Conservation (phyloP, 2,113 vertebrate genomes). For the Archilochus colubris region DNA sequence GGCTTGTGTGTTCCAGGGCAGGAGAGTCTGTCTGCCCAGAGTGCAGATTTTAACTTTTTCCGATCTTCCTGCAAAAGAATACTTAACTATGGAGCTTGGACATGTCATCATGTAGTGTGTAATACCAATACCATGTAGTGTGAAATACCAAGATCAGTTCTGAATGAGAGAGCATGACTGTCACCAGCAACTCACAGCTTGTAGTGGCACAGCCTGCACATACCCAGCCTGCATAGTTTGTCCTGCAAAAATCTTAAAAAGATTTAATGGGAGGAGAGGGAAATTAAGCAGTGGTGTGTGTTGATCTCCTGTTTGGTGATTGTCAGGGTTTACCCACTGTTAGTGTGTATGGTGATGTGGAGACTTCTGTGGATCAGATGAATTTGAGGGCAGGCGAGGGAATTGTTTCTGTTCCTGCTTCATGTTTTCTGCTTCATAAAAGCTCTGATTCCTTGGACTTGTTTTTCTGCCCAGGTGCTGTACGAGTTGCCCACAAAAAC, state of each 20-base stretch:
- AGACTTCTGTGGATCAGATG: neutral
- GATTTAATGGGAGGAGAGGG: neutral
- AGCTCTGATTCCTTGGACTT: neutral
- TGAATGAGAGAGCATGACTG: neutral
- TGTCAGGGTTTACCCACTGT: neutral
- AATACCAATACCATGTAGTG: too few relatives aligned
- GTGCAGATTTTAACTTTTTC: neutral
- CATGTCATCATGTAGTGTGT: neutral
- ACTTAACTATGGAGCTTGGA: neutral
- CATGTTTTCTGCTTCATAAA: neutral
- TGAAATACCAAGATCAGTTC: neutral
- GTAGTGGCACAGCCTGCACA: neutral
- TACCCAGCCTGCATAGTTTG: neutral
- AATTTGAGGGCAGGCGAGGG: neutral
- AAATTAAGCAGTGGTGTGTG: neutral
- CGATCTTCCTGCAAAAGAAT: neutral
- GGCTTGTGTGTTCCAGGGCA: neutral
- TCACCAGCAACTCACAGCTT: neutral
- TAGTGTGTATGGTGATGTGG: accelerated
- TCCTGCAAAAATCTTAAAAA: neutral
- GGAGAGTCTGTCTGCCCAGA: neutral
- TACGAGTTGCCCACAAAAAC: constrained; percentile 93
- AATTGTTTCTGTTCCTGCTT: neutral
- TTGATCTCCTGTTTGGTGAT: neutral
- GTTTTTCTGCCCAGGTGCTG: constrained; percentile 79